A percentile compares a stretch with the other conserved stretches of the same genome.
phyloP scores from a whole-genome alignment of 2,113 vertebrate genomes.

The Hippocampus zosterae region DNA sequence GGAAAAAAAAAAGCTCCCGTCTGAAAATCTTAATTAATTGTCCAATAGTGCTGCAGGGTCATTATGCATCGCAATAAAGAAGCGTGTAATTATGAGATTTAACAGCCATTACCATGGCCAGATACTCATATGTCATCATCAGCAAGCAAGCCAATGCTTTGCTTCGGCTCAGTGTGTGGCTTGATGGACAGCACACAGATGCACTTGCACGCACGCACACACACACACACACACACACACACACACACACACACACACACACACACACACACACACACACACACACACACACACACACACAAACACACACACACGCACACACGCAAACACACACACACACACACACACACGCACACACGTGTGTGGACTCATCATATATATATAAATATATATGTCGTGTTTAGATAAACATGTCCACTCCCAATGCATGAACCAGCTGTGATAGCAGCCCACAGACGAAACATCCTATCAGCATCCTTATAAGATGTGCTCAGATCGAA shows the following conservation, averaged over 20 bases:
- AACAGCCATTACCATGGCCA: slow-evolving; percentile 99
- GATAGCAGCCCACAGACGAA: slow-evolving; percentile 97
- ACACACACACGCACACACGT: slow-evolving; percentile 18
- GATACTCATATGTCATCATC: slow-evolving; percentile 99
- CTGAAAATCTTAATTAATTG: slow-evolving; percentile 99
- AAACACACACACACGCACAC: slow-evolving; percentile 21
- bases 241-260: slow-evolving; percentile 24
- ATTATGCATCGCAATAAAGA: slow-evolving; percentile 99
- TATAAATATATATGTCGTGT: not conserved
- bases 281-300: slow-evolving; percentile 11
- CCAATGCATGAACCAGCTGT: slow-evolving; percentile 63
- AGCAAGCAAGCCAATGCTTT: slow-evolving; percentile 95
- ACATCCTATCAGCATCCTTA: slow-evolving; percentile 86
- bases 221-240: not conserved
- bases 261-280: slow-evolving; percentile 15
- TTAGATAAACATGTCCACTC: slow-evolving; percentile 1
- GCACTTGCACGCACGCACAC: not conserved
- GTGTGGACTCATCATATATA: slow-evolving; percentile 10
- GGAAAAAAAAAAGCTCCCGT: slow-evolving; percentile 82
- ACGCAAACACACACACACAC: slow-evolving; percentile 16
- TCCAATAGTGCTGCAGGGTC: slow-evolving; percentile 99
- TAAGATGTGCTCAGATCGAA: not conserved
- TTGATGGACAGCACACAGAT: slow-evolving; percentile 53
- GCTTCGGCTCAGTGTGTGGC: slow-evolving; percentile 70
- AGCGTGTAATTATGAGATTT: slow-evolving; percentile 99